Evolutionary conservation across 2,888 invertebrate genomes (phyloP).

Genomic region (Lasioglossum calceatum): DNA sequence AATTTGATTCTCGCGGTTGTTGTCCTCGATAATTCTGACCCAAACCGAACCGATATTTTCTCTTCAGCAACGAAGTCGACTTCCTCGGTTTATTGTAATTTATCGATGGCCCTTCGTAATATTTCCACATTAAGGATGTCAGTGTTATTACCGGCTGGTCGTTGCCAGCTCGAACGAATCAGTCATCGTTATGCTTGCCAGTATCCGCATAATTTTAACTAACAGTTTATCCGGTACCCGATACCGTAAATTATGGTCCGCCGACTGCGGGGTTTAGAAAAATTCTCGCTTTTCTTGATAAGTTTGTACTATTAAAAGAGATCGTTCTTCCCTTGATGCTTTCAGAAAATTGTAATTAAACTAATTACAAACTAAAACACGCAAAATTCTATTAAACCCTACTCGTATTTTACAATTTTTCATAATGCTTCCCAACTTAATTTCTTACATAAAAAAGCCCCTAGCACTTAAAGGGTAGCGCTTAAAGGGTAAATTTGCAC

Average conservation of each 20-base stretch:
- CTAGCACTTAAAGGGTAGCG: too few species aligned
- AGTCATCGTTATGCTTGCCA: constrained; percentile 74
- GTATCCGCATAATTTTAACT: constrained; percentile 75
- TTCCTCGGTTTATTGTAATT: constrained; percentile 72
- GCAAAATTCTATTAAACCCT: neutral
- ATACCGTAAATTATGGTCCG: constrained; percentile 21
- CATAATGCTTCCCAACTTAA: neutral
- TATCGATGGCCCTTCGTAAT: constrained; percentile 69
- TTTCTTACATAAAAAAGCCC: constrained; percentile 29
- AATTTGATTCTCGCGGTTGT: constrained; percentile 37
- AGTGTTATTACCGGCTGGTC: constrained; percentile 57
- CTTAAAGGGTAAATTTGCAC: too few species aligned
- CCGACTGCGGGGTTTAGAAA: neutral
- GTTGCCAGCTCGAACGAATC: constrained; percentile 71
- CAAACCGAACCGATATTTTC: constrained; percentile 47
- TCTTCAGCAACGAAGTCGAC: constrained; percentile 44
- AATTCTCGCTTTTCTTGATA: neutral
- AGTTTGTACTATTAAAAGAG: neutral
- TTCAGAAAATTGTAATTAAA: neutral
- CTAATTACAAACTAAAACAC: too few species aligned
- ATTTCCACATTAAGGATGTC: constrained; percentile 70
- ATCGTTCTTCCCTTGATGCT: too few species aligned
- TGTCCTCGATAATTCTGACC: constrained; percentile 30
- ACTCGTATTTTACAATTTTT: neutral
- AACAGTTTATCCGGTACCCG: constrained; percentile 73